These are phyloP conservation scores for Lates calcarifer DNA, from an alignment of 2,113 vertebrate genomes.

Conservation along the genomic window DNA sequence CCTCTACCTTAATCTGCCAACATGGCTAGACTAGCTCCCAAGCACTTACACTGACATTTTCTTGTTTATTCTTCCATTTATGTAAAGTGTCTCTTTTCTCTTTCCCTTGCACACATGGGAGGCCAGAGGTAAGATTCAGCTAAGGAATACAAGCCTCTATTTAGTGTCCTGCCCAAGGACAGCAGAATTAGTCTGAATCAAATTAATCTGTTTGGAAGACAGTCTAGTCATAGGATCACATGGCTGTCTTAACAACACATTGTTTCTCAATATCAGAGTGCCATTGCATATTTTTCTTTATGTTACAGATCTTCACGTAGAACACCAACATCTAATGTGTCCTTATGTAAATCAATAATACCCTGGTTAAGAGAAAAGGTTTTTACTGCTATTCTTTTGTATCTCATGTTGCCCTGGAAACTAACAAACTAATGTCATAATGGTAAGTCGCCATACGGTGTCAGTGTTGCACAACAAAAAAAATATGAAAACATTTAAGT, in stretches of 20 bases:
- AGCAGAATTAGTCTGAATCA: neutral
- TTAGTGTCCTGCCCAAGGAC: neutral
- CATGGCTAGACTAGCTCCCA: neutral
- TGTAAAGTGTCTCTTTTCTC: no score
- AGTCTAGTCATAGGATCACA: neutral
- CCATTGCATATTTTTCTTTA: no score
- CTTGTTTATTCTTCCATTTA: neutral
- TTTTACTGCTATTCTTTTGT: neutral
- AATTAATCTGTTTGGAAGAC: neutral
- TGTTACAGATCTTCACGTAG: no score
- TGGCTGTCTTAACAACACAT: no score
- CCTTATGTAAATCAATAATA: neutral
- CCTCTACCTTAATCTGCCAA: no score
- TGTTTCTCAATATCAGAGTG: no score
- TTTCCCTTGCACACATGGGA: neutral
- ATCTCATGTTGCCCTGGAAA: constrained; percentile 20
- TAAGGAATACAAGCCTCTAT: neutral
- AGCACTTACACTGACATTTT: no score
- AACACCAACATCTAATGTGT: no score
- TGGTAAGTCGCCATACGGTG: constrained; percentile 23
- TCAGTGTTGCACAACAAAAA: constrained; percentile 39
- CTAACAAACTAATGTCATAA: neutral
- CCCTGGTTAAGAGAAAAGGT: neutral
- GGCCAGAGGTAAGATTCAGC: neutral
- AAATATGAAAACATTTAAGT: neutral